These are phyloP conservation scores for Littorina saxatilis DNA, from an alignment of 1,140 invertebrate genomes.

Conservation along the genomic window DNA sequence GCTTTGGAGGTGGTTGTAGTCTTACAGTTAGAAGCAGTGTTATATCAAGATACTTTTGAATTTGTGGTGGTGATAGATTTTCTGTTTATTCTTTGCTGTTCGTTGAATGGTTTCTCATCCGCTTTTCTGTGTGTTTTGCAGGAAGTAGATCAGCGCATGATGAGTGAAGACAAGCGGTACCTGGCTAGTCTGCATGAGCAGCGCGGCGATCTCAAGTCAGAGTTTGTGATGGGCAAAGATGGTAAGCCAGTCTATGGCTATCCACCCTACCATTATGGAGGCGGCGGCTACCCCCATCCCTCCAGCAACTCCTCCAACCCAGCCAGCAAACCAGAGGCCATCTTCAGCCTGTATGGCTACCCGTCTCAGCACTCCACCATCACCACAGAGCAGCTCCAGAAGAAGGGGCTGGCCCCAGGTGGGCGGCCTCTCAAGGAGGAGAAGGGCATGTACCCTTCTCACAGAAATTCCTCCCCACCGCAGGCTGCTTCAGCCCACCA, in stretches of 20 bases:
- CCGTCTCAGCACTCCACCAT: conserved; percentile 80
- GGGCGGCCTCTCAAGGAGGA: conserved; percentile 56
- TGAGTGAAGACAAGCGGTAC: conserved; percentile 35
- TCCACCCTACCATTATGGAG: conserved; percentile 36
- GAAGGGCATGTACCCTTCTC: conserved; percentile 37
- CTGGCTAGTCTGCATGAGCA: conserved; percentile 19
- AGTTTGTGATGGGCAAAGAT: conserved; percentile 18
- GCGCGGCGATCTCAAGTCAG: conserved; percentile 21
- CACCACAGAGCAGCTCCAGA: conserved; percentile 75
- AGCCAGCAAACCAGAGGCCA: conserved; percentile 82
- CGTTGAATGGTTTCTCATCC: neutral
- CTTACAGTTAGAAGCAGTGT: no score
- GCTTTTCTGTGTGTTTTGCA: conserved; percentile 25
- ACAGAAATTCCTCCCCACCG: conserved; percentile 32
- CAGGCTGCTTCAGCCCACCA: conserved; percentile 47
- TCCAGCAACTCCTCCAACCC: neutral
- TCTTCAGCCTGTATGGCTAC: conserved; percentile 83
- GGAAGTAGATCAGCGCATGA: conserved; percentile 36
- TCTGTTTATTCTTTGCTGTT: no score
- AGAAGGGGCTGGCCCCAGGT: conserved; percentile 61
- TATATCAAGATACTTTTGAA: no score
- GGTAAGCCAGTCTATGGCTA: conserved; percentile 30
- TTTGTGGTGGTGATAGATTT: no score
- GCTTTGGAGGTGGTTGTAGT: no score
- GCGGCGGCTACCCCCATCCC: conserved; percentile 38